Percentiles rank a stretch among this genome's conserved stretches.
phyloP scores from a whole-genome alignment of 37 sponge, comb jelly and placozoan species.

The Oopsacas minuta region DNA sequence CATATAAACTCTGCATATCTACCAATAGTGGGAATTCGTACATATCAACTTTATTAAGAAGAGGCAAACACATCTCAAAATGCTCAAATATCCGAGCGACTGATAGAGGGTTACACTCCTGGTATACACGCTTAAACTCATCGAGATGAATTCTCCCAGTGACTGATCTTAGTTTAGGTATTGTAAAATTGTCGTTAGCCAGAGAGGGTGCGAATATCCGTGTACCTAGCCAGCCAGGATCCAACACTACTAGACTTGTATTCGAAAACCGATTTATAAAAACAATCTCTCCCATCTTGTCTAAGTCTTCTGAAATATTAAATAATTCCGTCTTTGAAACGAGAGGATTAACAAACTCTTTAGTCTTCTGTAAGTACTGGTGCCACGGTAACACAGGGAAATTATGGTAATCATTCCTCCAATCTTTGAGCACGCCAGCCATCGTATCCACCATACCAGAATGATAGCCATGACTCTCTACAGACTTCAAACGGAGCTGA shows the following conservation, averaged over 20 bases:
- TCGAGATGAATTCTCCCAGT: constrained; percentile 47
- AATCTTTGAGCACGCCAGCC: constrained; percentile 27
- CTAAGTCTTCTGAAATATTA: constrained; percentile 27
- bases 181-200: constrained; percentile 45
- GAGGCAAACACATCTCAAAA: constrained; percentile 62
- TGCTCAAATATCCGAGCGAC: constrained; percentile 57
- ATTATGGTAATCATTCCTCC: constrained; percentile 37
- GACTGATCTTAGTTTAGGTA: constrained; percentile 43
- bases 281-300: constrained; percentile 68
- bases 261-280: constrained; percentile 38
- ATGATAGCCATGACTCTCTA: constrained; percentile 28
- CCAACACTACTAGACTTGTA: constrained; percentile 50
- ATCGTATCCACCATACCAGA: constrained; percentile 36
- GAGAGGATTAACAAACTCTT: constrained; percentile 53
- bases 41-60: background rate
- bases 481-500: background rate
- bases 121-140: constrained; percentile 44
- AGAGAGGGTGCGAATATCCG: constrained; percentile 63
- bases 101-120: constrained; percentile 42
- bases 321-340: constrained; percentile 41
- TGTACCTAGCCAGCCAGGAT: constrained; percentile 58
- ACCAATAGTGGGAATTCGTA: constrained; percentile 72
- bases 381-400: constrained; percentile 65
- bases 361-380: constrained; percentile 30
- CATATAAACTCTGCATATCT: constrained; percentile 53